Percentiles rank a stretch among this genome's conserved stretches.
These are phyloP conservation scores for Idris sp. DNA, from an alignment of 1,140 invertebrate genomes.

Conservation along the genomic window DNA sequence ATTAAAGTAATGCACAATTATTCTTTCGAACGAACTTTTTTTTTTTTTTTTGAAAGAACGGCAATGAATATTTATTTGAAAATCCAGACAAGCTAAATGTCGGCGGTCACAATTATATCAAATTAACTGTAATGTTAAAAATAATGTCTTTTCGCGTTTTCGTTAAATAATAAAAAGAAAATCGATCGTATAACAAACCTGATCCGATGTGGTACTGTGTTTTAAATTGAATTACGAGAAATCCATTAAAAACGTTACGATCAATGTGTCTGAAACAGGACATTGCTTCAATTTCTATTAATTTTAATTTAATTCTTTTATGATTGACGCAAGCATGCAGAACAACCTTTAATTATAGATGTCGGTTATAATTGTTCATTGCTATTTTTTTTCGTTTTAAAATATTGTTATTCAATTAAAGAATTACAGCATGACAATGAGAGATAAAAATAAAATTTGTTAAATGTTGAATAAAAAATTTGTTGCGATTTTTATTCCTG, in stretches of 20 bases:
- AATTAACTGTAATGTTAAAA: slow-evolving; percentile 52
- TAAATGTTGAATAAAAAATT: too few relatives aligned
- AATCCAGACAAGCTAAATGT: slow-evolving; percentile 38
- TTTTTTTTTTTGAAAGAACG: slow-evolving; percentile 26
- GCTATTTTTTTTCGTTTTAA: too few relatives aligned
- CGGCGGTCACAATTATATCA: slow-evolving; percentile 52
- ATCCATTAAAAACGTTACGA: slow-evolving; percentile 53
- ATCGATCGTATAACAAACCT: slow-evolving; percentile 46
- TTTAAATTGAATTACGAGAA: slow-evolving; percentile 56
- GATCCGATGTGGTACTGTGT: slow-evolving; percentile 31
- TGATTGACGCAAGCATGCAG: slow-evolving; percentile 37
- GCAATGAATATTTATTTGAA: slow-evolving; percentile 57
- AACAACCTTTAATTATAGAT: slow-evolving; percentile 47
- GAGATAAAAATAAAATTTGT: too few relatives aligned
- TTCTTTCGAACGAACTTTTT: slow-evolving; percentile 33
- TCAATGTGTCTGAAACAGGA: slow-evolving; percentile 47
- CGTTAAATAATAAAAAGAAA: slow-evolving; percentile 50
- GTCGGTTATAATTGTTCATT: slow-evolving; percentile 3
- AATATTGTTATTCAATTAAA: too few relatives aligned
- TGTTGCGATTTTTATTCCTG: too few relatives aligned
- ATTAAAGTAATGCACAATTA: slow-evolving; percentile 46
- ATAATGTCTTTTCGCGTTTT: slow-evolving; percentile 29
- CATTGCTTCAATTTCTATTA: slow-evolving; percentile 41
- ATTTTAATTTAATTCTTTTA: slow-evolving; percentile 56
- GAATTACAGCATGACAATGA: too few relatives aligned